A percentile compares a stretch with the other conserved stretches of the same genome.
phyloP scores from a whole-genome alignment of 1,140 invertebrate species.

The Papilio machaon region DNA sequence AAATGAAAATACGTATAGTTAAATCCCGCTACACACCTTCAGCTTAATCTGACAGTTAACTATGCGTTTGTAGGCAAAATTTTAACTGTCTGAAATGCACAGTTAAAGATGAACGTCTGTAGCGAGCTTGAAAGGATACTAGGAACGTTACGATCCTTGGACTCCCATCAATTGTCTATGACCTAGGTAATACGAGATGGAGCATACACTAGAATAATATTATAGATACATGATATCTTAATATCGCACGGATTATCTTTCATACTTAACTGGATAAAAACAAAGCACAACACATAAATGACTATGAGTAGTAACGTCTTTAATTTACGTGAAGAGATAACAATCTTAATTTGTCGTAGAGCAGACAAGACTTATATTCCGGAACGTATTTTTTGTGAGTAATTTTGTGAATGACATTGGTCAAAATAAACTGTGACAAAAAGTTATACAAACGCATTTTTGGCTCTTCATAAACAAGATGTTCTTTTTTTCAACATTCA shows the following conservation, averaged over 20 bases:
- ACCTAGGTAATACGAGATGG: slow-evolving; percentile 2
- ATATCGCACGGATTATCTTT: background rate
- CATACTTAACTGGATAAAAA: background rate
- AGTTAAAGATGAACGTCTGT: no score
- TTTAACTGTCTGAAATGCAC: no score
- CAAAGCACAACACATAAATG: background rate
- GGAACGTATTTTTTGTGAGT: no score
- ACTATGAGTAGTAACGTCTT: background rate
- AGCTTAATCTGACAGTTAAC: no score
- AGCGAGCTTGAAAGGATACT: background rate
- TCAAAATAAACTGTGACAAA: background rate
- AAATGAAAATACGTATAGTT: no score
- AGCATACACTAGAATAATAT: background rate
- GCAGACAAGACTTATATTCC: background rate
- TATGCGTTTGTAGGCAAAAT: no score
- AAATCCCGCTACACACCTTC: no score
- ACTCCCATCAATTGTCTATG: background rate
- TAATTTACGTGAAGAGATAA: background rate
- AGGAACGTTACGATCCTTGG: background rate
- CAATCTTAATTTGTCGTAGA: no score
- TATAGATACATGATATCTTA: background rate
- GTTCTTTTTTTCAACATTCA: background rate
- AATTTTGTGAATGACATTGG: background rate
- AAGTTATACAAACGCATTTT: no score
- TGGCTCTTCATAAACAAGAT: background rate